Conservation (phyloP, 2,888 invertebrate genomes). For the Heterodera filipjevi region DNA sequence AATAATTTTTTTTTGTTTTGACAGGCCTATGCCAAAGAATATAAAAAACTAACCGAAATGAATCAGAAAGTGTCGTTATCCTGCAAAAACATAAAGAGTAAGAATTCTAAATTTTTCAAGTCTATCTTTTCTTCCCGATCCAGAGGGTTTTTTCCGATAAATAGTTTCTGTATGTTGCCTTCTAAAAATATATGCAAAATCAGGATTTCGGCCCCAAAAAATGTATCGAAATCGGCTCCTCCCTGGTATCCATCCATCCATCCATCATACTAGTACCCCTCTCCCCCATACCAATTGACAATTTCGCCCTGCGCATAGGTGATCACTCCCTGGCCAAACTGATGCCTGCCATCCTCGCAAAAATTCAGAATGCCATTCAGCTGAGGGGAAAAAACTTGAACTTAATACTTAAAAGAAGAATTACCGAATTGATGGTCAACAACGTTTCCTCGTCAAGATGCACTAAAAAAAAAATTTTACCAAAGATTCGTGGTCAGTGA, state of each 20-base stretch:
- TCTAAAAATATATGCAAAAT: too few species aligned
- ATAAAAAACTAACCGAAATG: slow-evolving; percentile 67
- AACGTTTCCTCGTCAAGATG: slow-evolving; percentile 95
- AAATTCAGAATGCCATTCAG: slow-evolving; percentile 79
- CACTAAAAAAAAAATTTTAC: slow-evolving; percentile 31
- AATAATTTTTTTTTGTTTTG: too few species aligned
- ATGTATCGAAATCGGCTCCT: too few species aligned
- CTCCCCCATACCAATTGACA: slow-evolving; percentile 79
- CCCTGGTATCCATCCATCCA: too few species aligned
- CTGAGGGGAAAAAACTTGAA: slow-evolving; percentile 34
- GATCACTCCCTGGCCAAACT: slow-evolving; percentile 82
- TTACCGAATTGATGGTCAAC: slow-evolving; percentile 84
- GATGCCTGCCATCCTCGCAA: slow-evolving; percentile 88
- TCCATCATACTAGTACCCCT: too few species aligned
- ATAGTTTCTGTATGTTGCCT: too few species aligned
- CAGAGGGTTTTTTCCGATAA: too few species aligned
- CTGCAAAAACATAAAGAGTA: not conserved
- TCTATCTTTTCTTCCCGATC: too few species aligned
- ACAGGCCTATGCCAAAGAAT: not conserved
- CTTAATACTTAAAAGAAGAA: not conserved
- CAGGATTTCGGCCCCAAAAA: too few species aligned
- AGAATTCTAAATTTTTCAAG: too few species aligned
- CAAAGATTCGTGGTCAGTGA: not conserved
- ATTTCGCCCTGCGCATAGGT: slow-evolving; percentile 88
- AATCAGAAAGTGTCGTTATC: slow-evolving; percentile 92